Base-by-base conservation (phyloP, 2,888 invertebrate species). In the Temnothorax rugatulus region DNA sequence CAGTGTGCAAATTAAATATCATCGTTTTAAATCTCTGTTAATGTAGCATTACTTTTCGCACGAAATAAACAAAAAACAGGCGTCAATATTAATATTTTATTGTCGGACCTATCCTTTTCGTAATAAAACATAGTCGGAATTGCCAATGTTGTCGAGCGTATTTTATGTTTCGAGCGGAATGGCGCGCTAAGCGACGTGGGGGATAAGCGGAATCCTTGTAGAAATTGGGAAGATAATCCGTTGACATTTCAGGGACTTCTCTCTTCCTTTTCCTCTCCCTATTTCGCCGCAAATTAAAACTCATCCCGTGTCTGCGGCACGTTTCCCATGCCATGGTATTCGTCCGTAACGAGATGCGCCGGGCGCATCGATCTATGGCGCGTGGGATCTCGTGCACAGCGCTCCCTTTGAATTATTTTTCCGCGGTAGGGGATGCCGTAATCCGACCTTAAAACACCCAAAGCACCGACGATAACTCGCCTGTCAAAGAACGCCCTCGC, bases 391-490 rank as follows among this genome's bases (percentile, higher is more conserved):
- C 29, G 34, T 9, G 38, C 18, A 11, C 5, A 34, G 34, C 13
- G 18, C 59, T 61, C 38, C 38, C 73, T 73, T 73, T 81, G 73
- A 81, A 71, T 81, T 81, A 81, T 81, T 81, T 81, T 79, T 73
- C 59, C 59, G 21, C 50, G 38, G 13, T 7, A n/a, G 13, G n/a
- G 52, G 68, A 64, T 50, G n/a, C 41, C 59, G 79, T 54, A 59
- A 69, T 79, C 47, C 59, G 34, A 59, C 41, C 77, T 68, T 71
- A 71, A 79, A 71, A 59, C 47, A 59, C 21, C 71, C 47, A 47
- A 68, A 68, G 79, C 79, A 71, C 47, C 73, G 21, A 47, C 79
- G 71, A 79, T 79, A 79, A 79, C 71, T 59, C 79, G 59, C 18
- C 41, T 29, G 68, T 59, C 59, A 50, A 81, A 73, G 73, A 81